These are phyloP conservation scores for Globicephala melas DNA, from an alignment of 2,113 vertebrate species.

Conservation along the genomic window DNA sequence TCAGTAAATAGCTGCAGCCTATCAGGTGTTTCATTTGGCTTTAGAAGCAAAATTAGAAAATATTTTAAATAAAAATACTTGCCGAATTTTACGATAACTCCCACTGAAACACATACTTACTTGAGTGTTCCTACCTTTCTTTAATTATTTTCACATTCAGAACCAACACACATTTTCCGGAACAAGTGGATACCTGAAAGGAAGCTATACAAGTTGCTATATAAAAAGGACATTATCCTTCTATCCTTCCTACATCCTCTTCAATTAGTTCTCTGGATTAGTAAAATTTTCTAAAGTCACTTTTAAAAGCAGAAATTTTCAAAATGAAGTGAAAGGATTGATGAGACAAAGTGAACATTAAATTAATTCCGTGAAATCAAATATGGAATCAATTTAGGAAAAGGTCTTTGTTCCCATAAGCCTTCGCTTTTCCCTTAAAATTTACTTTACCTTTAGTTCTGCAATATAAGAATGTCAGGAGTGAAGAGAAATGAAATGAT, in stretches of 20 bases:
- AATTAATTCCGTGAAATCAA: slow-evolving; percentile 33
- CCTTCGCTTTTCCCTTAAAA: slow-evolving; percentile 39
- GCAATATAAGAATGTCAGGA: slow-evolving; percentile 47
- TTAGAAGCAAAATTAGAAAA: slow-evolving; percentile 42
- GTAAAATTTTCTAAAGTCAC: slow-evolving; percentile 41
- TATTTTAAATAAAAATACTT: slow-evolving; percentile 53
- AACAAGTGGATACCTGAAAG: neutral
- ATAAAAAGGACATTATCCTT: slow-evolving; percentile 27
- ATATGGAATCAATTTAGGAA: slow-evolving; percentile 39
- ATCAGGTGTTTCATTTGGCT: neutral
- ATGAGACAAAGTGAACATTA: neutral
- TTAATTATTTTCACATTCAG: slow-evolving; percentile 54
- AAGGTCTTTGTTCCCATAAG: slow-evolving; percentile 6
- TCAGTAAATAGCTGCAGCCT: neutral
- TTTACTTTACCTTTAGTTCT: slow-evolving; percentile 60
- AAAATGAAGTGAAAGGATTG: neutral
- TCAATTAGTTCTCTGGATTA: slow-evolving; percentile 47
- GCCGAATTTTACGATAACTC: slow-evolving; percentile 50
- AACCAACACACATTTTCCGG: slow-evolving; percentile 54
- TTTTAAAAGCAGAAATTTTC: slow-evolving; percentile 55
- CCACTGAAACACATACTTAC: slow-evolving; percentile 4
- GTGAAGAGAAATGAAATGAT: slow-evolving; percentile 27
- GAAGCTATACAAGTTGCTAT: neutral
- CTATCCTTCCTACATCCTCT: slow-evolving; percentile 41
- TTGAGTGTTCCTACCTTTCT: neutral